phyloP scores from a whole-genome alignment of 2,113 vertebrate species.

The Macrotis lagotis region DNA sequence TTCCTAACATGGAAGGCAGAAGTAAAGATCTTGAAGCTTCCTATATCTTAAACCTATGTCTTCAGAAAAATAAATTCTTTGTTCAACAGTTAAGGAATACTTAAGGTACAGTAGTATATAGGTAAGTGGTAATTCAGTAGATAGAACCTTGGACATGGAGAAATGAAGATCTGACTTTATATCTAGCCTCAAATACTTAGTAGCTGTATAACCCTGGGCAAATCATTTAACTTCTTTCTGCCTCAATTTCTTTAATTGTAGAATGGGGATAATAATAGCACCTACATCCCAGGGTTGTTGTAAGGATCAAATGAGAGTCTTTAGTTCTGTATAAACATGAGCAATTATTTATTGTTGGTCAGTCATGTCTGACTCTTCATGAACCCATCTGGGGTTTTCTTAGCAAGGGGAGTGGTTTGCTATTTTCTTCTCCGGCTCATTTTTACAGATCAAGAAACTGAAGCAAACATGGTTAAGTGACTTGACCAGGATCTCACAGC shows the following conservation, averaged over 20 bases:
- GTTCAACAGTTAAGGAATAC: conserved; percentile 1
- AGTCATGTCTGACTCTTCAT: neutral
- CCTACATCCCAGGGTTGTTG: neutral
- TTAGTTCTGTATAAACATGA: neutral
- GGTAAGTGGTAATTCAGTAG: neutral
- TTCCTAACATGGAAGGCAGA: neutral
- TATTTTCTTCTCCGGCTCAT: neutral
- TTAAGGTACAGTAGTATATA: neutral
- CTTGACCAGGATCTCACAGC: neutral
- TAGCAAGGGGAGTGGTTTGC: neutral
- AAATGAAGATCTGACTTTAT: neutral
- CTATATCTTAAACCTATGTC: neutral
- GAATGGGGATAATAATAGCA: neutral
- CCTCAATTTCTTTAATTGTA: neutral
- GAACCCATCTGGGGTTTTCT: neutral
- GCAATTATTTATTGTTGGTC: neutral
- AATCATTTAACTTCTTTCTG: neutral
- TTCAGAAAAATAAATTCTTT: neutral
- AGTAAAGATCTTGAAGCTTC: neutral
- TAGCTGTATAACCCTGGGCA: neutral
- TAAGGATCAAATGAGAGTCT: neutral
- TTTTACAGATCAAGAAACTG: neutral
- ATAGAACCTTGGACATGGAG: neutral
- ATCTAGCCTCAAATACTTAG: neutral
- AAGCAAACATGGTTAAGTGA: neutral